Conservation (phyloP, 2,888 invertebrate species). For the Orthosia cruda region DNA sequence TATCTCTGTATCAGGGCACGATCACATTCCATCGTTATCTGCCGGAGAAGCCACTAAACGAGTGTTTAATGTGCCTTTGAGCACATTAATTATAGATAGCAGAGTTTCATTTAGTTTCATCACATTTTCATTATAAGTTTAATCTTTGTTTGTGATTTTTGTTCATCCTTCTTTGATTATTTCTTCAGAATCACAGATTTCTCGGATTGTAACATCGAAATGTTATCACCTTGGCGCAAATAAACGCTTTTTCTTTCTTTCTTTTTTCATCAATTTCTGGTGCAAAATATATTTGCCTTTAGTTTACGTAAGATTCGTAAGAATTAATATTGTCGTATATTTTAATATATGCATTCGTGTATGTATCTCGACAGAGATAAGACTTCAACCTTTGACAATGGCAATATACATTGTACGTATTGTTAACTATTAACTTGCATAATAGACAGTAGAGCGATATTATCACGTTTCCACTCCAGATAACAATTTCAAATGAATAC, state of each 20-base stretch:
- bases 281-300: constrained; percentile 4
- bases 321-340: neutral
- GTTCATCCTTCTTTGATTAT: constrained; percentile 34
- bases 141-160: constrained; percentile 55
- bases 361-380: constrained; percentile 56
- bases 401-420: constrained; percentile 62
- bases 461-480: constrained; percentile 66
- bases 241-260: no score
- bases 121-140: constrained; percentile 78
- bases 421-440: constrained; percentile 64
- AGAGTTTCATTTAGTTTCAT: constrained; percentile 80
- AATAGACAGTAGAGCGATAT: constrained; percentile 63
- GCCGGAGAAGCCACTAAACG: constrained; percentile 78
- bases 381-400: constrained; percentile 66
- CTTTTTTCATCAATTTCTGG: neutral
- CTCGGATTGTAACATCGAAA: neutral
- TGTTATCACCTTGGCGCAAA: no score
- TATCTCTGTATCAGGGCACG: constrained; percentile 84
- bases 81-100: constrained; percentile 85
- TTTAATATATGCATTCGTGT: constrained; percentile 14
- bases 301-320: neutral
- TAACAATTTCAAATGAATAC: constrained; percentile 60
- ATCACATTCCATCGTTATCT: constrained; percentile 88
- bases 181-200: constrained; percentile 21
- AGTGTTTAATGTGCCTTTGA: constrained; percentile 85